These are phyloP conservation scores for Acrocephalus arundinaceus DNA, from an alignment of 2,113 vertebrate genomes.

Conservation along the genomic window DNA sequence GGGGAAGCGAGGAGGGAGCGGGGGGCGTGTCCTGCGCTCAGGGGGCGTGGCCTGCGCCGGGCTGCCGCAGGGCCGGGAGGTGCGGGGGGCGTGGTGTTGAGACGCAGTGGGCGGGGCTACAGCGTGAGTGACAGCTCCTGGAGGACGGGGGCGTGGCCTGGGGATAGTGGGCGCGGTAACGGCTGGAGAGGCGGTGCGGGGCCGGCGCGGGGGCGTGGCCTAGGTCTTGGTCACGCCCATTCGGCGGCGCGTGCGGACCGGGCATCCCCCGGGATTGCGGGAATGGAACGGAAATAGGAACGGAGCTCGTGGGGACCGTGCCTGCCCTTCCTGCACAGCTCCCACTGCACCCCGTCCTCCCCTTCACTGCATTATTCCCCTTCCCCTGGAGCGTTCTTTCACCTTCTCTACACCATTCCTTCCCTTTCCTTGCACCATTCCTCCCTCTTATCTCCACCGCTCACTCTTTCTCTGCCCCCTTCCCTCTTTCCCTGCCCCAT, in stretches of 20 bases:
- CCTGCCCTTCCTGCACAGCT: too few species aligned
- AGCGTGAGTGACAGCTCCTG: accelerated
- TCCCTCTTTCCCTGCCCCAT: too few species aligned
- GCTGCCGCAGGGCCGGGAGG: accelerated
- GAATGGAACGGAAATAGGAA: background rate
- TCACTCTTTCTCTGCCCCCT: accelerated
- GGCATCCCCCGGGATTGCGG: background rate
- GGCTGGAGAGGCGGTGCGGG: accelerated
- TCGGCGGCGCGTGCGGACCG: accelerated
- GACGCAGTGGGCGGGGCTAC: background rate
- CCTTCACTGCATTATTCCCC: background rate
- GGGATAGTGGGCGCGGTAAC: accelerated
- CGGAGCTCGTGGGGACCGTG: too few species aligned
- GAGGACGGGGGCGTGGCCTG: accelerated
- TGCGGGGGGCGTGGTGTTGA: background rate
- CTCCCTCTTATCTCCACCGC: background rate
- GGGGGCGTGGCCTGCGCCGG: background rate
- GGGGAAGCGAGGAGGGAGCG: slow-evolving; percentile 1
- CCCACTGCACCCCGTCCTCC: background rate
- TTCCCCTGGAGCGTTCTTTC: background rate
- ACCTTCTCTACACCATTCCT: background rate
- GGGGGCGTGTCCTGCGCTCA: accelerated
- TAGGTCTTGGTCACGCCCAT: accelerated
- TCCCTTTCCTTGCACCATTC: background rate
- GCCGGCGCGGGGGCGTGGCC: accelerated